Evolutionary conservation across 23 tunicate species (phyloP), one percentile per base, ranked within the genome.

Genomic region (Ciona savignyi): DNA sequence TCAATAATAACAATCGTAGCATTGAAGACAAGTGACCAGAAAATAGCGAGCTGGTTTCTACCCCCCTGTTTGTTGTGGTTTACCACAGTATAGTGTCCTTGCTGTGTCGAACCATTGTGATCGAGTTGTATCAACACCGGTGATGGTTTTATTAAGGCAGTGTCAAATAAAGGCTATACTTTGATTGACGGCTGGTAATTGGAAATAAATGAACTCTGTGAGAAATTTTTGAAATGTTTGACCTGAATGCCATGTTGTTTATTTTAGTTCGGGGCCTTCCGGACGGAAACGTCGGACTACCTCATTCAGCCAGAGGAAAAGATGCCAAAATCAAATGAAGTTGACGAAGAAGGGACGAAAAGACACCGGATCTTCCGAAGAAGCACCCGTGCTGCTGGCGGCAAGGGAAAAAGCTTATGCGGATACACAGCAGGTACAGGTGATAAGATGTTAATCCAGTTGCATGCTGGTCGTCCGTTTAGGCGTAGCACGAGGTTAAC

Each of bases 181-280:
- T 49, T 6, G 11, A 23, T 63, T 21, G 6, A 29, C 25, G 29
- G n/a, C n/a, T n/a, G n/a, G n/a, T n/a, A n/a, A n/a, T n/a, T n/a
- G n/a, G n/a, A n/a, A n/a, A n/a, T n/a, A n/a, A n/a, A n/a, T n/a
- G n/a, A n/a, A n/a, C n/a, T n/a, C n/a, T n/a, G n/a, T n/a, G n/a
- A n/a, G n/a, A n/a, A n/a, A n/a, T n/a, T n/a, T n/a, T n/a, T n/a
- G n/a, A n/a, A n/a, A n/a, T n/a, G n/a, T n/a, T n/a, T n/a, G n/a
- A n/a, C n/a, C n/a, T n/a, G n/a, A n/a, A 42, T 15, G 56, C 15
- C 15, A 42, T 42, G 56, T 42, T 15, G 9, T 60, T 27, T 51
- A 61, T 78, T 70, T 30, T 75, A 91, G 97, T 91, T 91, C 56
- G 97, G 97, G 1, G 90, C 97, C 0, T 91, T 91, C 29, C 90